Conservation (phyloP, 2,797 vertebrate genomes). For the Esox masquinongy region DNA sequence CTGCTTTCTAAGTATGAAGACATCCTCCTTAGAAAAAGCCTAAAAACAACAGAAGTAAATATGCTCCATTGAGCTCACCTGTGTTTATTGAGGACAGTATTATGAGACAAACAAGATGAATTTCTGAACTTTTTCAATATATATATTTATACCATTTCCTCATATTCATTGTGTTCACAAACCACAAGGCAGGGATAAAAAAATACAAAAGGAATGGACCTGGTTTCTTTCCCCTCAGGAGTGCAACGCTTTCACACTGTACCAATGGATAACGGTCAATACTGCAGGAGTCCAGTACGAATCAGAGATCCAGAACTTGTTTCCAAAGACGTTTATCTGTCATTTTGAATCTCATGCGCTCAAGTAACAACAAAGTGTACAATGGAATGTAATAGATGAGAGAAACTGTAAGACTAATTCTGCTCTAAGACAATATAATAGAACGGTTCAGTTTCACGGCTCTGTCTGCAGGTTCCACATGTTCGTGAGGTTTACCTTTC, state of each 20-base stretch:
- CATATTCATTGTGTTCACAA: conserved; percentile 37
- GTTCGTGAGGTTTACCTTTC: neutral
- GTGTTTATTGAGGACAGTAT: conserved; percentile 59
- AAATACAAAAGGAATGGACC: conserved; percentile 35
- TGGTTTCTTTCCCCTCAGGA: conserved; percentile 1
- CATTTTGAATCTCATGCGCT: neutral
- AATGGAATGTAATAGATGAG: neutral
- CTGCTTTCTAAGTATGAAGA: no score
- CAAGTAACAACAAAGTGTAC: neutral
- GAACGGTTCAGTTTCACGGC: neutral
- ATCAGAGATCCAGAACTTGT: neutral
- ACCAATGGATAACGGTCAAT: neutral
- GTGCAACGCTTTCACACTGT: neutral
- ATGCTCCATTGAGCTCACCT: conserved; percentile 39
- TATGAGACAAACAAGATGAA: conserved; percentile 44
- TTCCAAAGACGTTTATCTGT: neutral
- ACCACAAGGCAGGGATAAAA: conserved; percentile 35
- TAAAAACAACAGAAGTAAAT: neutral
- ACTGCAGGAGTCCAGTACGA: neutral
- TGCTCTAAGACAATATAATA: neutral
- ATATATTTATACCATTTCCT: conserved; percentile 13
- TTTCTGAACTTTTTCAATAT: conserved; percentile 35
- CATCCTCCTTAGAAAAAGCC: no score
- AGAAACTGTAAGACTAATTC: neutral
- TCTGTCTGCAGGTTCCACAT: neutral